Percentiles rank a stretch among this genome's conserved stretches.
Evolutionary conservation across 2,797 vertebrate species (phyloP).

Genomic region (Pachyuromys duprasi): DNA sequence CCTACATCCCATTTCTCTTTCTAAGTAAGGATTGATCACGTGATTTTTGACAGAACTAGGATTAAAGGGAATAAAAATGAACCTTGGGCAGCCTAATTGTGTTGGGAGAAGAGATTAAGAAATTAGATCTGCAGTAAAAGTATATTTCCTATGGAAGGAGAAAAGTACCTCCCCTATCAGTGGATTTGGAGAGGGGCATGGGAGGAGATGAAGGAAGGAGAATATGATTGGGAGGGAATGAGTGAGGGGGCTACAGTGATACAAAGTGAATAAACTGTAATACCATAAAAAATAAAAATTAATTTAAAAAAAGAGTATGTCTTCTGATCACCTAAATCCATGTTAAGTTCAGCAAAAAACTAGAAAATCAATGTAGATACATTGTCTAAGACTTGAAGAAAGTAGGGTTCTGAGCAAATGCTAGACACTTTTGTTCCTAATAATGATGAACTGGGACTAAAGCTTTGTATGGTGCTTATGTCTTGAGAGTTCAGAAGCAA

Average conservation of each 20-base stretch:
- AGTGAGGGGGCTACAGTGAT: no score
- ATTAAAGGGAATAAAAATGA: slow-evolving; percentile 30
- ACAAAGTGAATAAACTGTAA: no score
- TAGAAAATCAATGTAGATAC: not conserved
- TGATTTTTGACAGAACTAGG: not conserved
- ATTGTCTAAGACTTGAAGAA: not conserved
- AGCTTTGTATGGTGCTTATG: not conserved
- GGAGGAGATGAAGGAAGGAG: no score
- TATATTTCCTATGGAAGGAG: not conserved
- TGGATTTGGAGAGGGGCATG: no score
- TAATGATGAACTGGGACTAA: not conserved
- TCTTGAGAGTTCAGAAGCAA: not conserved
- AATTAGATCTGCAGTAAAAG: not conserved
- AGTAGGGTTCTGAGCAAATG: not conserved
- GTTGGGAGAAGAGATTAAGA: not conserved
- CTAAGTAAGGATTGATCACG: no score
- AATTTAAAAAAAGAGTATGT: not conserved
- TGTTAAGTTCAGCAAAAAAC: not conserved
- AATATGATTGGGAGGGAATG: no score
- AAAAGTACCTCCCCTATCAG: no score
- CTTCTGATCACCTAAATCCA: not conserved
- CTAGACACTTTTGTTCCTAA: not conserved
- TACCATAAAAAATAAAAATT: not conserved
- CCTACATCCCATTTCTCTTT: no score
- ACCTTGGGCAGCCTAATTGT: not conserved